Conservation (phyloP, 2,113 vertebrate species). For the Chaenocephalus aceratus region DNA sequence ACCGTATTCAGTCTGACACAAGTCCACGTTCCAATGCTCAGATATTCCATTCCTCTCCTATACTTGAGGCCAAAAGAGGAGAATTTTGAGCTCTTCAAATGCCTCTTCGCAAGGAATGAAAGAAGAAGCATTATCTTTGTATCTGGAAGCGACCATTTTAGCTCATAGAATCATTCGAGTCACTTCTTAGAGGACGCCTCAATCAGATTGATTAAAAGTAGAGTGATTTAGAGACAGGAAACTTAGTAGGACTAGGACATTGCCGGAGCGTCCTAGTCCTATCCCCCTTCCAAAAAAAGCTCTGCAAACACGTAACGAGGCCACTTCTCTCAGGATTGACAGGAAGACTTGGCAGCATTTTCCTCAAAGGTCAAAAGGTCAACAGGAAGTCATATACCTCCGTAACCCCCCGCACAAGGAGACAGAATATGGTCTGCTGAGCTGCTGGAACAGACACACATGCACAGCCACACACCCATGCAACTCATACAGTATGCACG, state of each 20-base stretch:
- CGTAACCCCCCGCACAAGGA: constrained; percentile 23
- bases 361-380: constrained; percentile 68
- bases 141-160: constrained; percentile 71
- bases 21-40: constrained; percentile 56
- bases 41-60: constrained; percentile 45
- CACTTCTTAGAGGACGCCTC: constrained; percentile 73
- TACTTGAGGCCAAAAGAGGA: constrained; percentile 28
- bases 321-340: constrained; percentile 70
- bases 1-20: constrained; percentile 70
- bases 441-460: constrained; percentile 59
- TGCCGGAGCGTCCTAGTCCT: constrained; percentile 48
- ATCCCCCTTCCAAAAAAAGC: constrained; percentile 37
- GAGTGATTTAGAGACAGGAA: constrained; percentile 35
- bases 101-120: constrained; percentile 27
- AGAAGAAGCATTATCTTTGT: constrained; percentile 44
- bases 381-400: constrained; percentile 48
- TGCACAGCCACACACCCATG: constrained; percentile 61
- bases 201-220: constrained; percentile 54
- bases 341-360: constrained; percentile 82
- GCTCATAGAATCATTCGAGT: constrained; percentile 78
- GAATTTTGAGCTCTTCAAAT: not conserved
- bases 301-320: constrained; percentile 62
- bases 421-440: constrained; percentile 51
- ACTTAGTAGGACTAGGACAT: constrained; percentile 56
- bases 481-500: constrained; percentile 64